These are phyloP conservation scores for Vulpes ferrilata DNA, from an alignment of 2,113 vertebrate genomes.

Conservation along the genomic window DNA sequence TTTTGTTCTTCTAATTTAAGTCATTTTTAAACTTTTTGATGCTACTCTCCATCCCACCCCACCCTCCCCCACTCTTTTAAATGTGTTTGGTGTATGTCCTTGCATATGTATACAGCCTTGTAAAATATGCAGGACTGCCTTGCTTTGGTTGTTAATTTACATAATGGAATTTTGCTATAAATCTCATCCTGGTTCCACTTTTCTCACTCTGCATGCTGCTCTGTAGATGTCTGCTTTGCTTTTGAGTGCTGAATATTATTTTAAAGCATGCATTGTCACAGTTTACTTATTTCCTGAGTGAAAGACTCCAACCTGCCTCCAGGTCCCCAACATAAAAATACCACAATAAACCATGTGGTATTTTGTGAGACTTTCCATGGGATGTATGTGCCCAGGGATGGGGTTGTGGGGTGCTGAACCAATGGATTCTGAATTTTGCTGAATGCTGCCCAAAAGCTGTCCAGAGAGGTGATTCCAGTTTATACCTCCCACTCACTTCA, in stretches of 20 bases:
- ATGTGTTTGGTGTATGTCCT: neutral
- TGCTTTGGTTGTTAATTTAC: constrained; percentile 3
- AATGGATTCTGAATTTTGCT: neutral
- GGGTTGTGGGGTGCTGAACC: neutral
- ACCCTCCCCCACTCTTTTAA: neutral
- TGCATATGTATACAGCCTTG: neutral
- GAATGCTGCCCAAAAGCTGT: neutral
- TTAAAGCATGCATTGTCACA: neutral
- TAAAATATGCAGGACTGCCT: neutral
- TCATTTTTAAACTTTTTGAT: neutral
- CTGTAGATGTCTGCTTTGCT: neutral
- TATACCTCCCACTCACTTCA: accelerated
- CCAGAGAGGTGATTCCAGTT: neutral
- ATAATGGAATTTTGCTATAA: constrained; percentile 1
- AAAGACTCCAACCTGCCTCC: neutral
- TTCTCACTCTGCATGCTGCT: neutral
- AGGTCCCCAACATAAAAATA: neutral
- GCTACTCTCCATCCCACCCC: neutral
- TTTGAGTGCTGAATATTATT: neutral
- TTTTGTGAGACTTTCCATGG: neutral
- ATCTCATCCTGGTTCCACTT: neutral
- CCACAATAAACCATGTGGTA: neutral
- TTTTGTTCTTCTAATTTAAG: neutral
- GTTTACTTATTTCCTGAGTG: neutral
- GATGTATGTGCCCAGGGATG: neutral